Percentiles rank a stretch among this genome's conserved stretches.
phyloP scores from a whole-genome alignment of 92 coral and sea anemone species.

The Zoanthus gigantus region DNA sequence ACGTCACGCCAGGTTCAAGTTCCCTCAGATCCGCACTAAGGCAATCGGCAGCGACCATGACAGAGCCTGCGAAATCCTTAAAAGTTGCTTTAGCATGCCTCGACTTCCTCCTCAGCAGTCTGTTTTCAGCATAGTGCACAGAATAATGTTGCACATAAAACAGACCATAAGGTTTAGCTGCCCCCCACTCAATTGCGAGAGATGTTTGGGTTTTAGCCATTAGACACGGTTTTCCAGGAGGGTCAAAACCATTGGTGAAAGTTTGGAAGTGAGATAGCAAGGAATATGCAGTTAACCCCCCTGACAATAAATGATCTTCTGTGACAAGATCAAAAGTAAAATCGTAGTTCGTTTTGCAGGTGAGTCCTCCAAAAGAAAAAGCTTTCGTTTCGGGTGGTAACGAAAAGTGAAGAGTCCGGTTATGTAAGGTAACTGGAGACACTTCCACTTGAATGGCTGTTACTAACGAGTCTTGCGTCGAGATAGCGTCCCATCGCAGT shows the following conservation, averaged over 20 bases:
- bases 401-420: conserved; percentile 3
- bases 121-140: conserved; percentile 75
- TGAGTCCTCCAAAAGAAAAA: conserved; percentile 62
- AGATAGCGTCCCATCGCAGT: conserved; percentile 71
- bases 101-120: conserved; percentile 55
- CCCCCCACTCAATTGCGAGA: conserved; percentile 71
- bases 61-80: conserved; percentile 49
- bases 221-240: conserved; percentile 60
- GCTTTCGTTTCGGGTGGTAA: conserved; percentile 49
- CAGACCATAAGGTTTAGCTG: conserved; percentile 69
- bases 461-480: conserved; percentile 15
- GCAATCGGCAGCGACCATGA: conserved; percentile 53
- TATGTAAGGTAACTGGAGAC: conserved; percentile 14
- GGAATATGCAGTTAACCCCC: background rate
- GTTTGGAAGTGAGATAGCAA: conserved; percentile 37
- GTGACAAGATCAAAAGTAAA: conserved; percentile 49
- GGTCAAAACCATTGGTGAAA: conserved; percentile 78
- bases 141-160: conserved; percentile 53
- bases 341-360: conserved; percentile 64
- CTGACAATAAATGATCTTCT: conserved; percentile 31
- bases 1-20: conserved; percentile 81
- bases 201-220: conserved; percentile 71
- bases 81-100: conserved; percentile 48
- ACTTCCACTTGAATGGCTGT: conserved; percentile 47
- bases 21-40: conserved; percentile 43